Evolutionary conservation across 2,113 vertebrate species (phyloP), one percentile per base, ranked within the genome.

Genomic region (Balaenoptera acutorostrata): DNA sequence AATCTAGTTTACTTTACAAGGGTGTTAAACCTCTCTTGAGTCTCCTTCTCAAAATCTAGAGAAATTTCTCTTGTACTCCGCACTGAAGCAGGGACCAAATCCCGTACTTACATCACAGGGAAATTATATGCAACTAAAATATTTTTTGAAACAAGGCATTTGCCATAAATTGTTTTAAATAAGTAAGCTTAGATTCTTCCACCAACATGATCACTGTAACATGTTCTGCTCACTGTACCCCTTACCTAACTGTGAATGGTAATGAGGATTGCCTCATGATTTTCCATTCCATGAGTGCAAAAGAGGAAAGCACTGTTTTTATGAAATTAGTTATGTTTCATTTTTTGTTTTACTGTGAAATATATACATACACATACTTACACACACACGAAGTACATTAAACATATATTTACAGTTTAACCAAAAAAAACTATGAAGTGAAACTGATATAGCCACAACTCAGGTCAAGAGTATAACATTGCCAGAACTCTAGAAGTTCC

Each of bases 321-420:
- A 36, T 46, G 3, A n/a, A 84, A 41, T 68, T 64, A 25, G 5
- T 63, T 80, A 68, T 41, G 29, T 44, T 71, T 72, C 44, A 9
- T 74, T 95, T 86, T 44, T 81, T 64, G 9, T 46, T 64, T 74
- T 64, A 78, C 61, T 95, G 27, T 80, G 33, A 86, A 85, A 86
- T 41, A 63, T 12, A 49, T 18, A 29, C 23, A 21, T 21, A 36
- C 10, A 59, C 25, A 12, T 18, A 27, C 14, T 23, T 21, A 61
- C 18, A 59, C 8, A 52, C n/a, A 80, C 49, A 52, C 21, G 44
- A 44, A 72, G 75, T 36, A 36, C 36, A 49, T 39, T 31, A 96
- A 86, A 85, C 44, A 33, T 78, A 64, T 63, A 33, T 78, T 71
- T 90, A 61, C 29, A 77, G 14, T 31, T 71, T 78, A 84, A 69